Evolutionary conservation across 2,888 invertebrate species (phyloP).

Genomic region (Leptopterna dolabrata): DNA sequence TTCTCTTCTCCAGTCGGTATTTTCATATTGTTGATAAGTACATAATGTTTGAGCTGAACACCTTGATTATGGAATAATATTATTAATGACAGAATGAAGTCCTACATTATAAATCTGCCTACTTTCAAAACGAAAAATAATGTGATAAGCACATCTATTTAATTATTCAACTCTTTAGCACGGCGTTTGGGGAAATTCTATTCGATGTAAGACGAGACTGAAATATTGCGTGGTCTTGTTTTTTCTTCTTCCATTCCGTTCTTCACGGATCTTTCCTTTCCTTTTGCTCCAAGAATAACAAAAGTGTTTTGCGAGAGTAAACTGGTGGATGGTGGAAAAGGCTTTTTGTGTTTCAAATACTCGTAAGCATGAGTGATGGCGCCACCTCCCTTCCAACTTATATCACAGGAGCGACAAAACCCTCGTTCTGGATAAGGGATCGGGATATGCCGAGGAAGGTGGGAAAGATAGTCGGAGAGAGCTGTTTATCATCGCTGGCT

Average conservation of each 20-base stretch:
- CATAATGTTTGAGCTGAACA: no score
- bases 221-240: not conserved
- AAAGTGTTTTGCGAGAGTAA: conserved; percentile 33
- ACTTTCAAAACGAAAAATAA: no score
- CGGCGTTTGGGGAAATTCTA: no score
- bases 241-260: not conserved
- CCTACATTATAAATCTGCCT: no score
- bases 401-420: conserved; percentile 42
- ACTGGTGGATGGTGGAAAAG: conserved; percentile 32
- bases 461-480: conserved; percentile 38
- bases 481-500: conserved; percentile 38
- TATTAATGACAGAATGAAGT: no score
- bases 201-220: not conserved
- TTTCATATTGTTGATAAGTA: no score
- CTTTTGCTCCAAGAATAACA: conserved; percentile 8
- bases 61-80: no score
- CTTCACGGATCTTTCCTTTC: not conserved
- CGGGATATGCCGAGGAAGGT: not conserved
- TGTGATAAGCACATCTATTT: no score
- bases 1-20: no score
- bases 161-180: no score
- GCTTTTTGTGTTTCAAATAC: conserved; percentile 43
- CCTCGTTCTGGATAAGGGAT: conserved; percentile 19
- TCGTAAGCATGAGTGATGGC: conserved; percentile 41
- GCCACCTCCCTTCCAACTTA: conserved; percentile 31